phyloP scores from a whole-genome alignment of 2,113 vertebrate species.

The Daphoenositta chrysoptera region DNA sequence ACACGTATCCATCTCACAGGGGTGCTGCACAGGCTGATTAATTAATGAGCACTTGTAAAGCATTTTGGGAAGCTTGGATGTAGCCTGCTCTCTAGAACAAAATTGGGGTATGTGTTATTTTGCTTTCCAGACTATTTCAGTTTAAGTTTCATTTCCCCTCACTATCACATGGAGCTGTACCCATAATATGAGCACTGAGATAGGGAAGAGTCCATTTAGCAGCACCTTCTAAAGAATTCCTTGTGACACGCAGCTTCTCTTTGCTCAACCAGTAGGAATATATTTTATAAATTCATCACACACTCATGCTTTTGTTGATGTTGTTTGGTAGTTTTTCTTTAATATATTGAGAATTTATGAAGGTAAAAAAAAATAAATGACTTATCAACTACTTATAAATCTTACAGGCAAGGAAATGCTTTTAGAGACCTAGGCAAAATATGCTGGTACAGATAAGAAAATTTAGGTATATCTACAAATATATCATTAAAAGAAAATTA shows the following conservation, averaged over 20 bases:
- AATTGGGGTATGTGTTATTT: background rate
- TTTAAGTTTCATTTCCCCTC: background rate
- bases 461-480: background rate
- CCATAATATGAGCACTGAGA: background rate
- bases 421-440: background rate
- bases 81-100: background rate
- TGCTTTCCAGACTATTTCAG: background rate
- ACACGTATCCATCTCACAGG: background rate
- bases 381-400: background rate
- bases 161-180: background rate
- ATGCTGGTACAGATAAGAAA: background rate
- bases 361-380: background rate
- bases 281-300: background rate
- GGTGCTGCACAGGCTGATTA: background rate
- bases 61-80: background rate
- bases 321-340: background rate
- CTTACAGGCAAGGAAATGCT: background rate
- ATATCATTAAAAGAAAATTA: background rate
- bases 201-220: background rate
- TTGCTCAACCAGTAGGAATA: background rate
- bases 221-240: background rate
- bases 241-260: background rate
- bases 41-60: background rate
- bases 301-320: background rate
- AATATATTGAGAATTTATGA: background rate